Evolutionary conservation across 2,113 vertebrate genomes (phyloP).

Genomic region (Gracilinanus agilis): DNA sequence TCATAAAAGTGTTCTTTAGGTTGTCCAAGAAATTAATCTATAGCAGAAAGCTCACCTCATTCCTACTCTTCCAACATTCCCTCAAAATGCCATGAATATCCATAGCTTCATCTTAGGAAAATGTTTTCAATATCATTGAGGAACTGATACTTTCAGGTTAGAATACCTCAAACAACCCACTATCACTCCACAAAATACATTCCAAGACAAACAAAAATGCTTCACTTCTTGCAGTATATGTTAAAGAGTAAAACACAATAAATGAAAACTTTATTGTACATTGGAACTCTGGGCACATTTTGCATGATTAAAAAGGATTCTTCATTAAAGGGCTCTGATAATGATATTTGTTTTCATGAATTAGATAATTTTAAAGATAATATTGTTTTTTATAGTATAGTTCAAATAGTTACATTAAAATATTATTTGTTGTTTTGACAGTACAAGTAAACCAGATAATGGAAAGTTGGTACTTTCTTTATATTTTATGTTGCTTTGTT

Average conservation of each 20-base stretch:
- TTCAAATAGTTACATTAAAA: neutral
- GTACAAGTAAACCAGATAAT: neutral
- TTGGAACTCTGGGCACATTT: neutral
- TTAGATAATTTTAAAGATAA: neutral
- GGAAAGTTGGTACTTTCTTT: neutral
- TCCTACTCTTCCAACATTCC: neutral
- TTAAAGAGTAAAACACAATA: neutral
- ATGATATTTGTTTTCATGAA: neutral
- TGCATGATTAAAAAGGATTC: neutral
- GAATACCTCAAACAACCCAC: neutral
- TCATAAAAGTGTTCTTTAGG: neutral
- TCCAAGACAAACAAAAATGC: neutral
- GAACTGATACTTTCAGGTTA: neutral
- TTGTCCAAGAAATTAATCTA: neutral
- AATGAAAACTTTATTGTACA: neutral
- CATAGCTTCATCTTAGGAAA: neutral
- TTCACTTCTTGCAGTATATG: neutral
- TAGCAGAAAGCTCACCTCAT: neutral
- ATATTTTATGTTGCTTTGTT: neutral
- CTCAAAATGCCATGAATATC: neutral
- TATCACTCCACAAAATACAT: neutral
- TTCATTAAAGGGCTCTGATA: neutral
- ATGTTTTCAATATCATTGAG: neutral
- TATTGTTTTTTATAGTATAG: neutral
- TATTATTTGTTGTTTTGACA: neutral